A percentile compares a stretch with the other conserved stretches of the same genome.
phyloP scores from a whole-genome alignment of 2,888 invertebrate genomes.

The Dicranocentrus wangi region DNA sequence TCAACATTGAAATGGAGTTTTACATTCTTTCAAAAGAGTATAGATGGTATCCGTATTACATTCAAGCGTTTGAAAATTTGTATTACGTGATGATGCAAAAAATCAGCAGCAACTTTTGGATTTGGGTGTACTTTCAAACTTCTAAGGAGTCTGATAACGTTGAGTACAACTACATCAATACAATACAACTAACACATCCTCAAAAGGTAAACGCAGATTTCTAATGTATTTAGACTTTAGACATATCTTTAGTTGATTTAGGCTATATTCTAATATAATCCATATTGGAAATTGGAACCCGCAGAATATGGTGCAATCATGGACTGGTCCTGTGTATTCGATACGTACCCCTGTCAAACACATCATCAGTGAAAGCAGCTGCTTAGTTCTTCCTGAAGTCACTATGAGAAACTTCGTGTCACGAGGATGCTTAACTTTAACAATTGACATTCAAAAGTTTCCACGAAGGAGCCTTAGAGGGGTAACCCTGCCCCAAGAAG shows the following conservation, averaged over 20 bases:
- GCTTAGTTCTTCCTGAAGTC: slow-evolving; percentile 61
- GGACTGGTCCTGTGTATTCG: slow-evolving; percentile 70
- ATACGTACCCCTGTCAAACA: slow-evolving; percentile 58
- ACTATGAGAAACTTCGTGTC: slow-evolving; percentile 67
- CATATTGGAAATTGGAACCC: slow-evolving; percentile 9
- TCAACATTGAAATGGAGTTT: too few species aligned
- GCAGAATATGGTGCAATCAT: slow-evolving; percentile 54
- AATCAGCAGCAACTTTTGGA: slow-evolving; percentile 59
- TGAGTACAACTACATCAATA: slow-evolving; percentile 46
- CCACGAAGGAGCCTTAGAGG: slow-evolving; percentile 37
- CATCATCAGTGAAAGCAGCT: slow-evolving; percentile 65
- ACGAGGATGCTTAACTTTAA: slow-evolving; percentile 49
- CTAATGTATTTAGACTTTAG: slow-evolving; percentile 4
- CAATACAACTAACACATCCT: slow-evolving; percentile 58
- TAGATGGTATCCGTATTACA: slow-evolving; percentile 70
- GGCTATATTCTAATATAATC: neutral
- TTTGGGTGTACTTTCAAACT: slow-evolving; percentile 69
- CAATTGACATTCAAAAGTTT: slow-evolving; percentile 65
- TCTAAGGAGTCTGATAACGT: slow-evolving; percentile 60
- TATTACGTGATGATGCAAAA: slow-evolving; percentile 71
- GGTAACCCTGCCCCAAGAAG: neutral
- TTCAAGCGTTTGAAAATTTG: slow-evolving; percentile 63
- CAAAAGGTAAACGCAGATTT: slow-evolving; percentile 57
- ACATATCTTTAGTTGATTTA: neutral
- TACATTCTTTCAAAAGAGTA: neutral